A percentile compares a stretch with the other conserved stretches of the same genome.
Conservation (phyloP, 2,888 invertebrate species). For the Eumerus sabulonum region DNA sequence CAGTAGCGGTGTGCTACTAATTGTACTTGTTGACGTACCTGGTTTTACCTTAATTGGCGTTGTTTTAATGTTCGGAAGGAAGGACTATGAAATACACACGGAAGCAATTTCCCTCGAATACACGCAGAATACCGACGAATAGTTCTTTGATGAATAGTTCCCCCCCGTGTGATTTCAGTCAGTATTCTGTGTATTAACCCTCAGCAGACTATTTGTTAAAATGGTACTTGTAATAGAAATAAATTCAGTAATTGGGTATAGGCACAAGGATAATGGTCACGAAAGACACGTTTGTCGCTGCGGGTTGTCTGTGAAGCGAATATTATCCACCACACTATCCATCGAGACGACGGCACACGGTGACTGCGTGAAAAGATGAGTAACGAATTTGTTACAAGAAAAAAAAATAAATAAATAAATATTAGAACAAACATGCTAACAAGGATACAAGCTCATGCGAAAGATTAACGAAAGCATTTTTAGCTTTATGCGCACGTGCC, state of each 20-base stretch:
- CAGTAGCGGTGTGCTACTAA: too few species aligned
- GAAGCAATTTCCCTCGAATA: too few species aligned
- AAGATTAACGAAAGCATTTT: conserved; percentile 18
- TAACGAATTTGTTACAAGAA: conserved; percentile 44
- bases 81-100: too few species aligned
- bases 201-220: too few species aligned
- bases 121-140: too few species aligned
- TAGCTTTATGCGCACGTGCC: conserved; percentile 47
- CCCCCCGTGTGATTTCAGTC: too few species aligned
- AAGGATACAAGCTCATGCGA: conserved; percentile 18
- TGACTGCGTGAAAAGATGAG: conserved; percentile 48
- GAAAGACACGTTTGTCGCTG: conserved; percentile 45
- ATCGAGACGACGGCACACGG: background rate
- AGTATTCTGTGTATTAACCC: too few species aligned
- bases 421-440: too few species aligned
- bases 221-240: conserved; percentile 6
- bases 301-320: conserved; percentile 15
- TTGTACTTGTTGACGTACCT: too few species aligned
- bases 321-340: conserved; percentile 40
- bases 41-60: too few species aligned
- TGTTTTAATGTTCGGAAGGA: too few species aligned
- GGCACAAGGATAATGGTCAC: conserved; percentile 31
- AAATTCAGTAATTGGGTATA: conserved; percentile 44
- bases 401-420: conserved; percentile 38
- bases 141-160: too few species aligned